Evolutionary conservation across 1,140 invertebrate genomes (phyloP).

Genomic region (Dendrolimus punctatus): DNA sequence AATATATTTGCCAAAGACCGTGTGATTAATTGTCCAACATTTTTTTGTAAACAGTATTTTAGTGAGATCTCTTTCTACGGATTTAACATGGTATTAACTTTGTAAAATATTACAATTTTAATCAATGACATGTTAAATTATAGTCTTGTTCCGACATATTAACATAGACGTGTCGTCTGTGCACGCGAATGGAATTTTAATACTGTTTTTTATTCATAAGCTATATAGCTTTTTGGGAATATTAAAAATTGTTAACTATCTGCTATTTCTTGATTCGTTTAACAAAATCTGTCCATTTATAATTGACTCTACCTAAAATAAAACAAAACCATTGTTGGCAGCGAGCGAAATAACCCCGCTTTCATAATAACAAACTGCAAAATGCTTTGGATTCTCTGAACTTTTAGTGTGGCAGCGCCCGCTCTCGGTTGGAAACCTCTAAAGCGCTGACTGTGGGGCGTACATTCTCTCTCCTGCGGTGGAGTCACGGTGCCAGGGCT

Average conservation of each 20-base stretch:
- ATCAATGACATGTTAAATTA: too few relatives aligned
- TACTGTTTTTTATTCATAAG: too few relatives aligned
- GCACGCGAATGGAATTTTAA: too few relatives aligned
- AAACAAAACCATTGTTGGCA: slow-evolving; percentile 42
- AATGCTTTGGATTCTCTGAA: slow-evolving; percentile 60
- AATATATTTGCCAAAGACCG: slow-evolving; percentile 58
- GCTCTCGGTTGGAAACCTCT: slow-evolving; percentile 44
- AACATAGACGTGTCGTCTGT: too few relatives aligned
- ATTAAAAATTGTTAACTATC: too few relatives aligned
- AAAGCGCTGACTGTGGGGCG: slow-evolving; percentile 52
- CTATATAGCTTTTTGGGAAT: too few relatives aligned
- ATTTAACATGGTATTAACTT: slow-evolving; percentile 5
- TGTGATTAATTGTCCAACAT: slow-evolving; percentile 49
- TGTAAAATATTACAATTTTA: too few relatives aligned
- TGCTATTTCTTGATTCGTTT: too few relatives aligned
- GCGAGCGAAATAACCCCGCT: slow-evolving; percentile 17
- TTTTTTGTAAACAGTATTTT: slow-evolving; percentile 23
- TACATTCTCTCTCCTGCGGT: slow-evolving; percentile 36
- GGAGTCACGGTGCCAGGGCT: slow-evolving; percentile 44
- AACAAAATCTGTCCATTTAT: not conserved
- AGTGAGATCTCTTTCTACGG: slow-evolving; percentile 24
- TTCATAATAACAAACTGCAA: slow-evolving; percentile 55
- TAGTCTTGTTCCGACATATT: too few relatives aligned
- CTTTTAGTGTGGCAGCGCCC: slow-evolving; percentile 42
- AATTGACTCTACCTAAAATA: slow-evolving; percentile 42